Evolutionary conservation across 2,888 invertebrate species (phyloP), one percentile per base, ranked within the genome.

Genomic region (Eupithecia subumbrata): DNA sequence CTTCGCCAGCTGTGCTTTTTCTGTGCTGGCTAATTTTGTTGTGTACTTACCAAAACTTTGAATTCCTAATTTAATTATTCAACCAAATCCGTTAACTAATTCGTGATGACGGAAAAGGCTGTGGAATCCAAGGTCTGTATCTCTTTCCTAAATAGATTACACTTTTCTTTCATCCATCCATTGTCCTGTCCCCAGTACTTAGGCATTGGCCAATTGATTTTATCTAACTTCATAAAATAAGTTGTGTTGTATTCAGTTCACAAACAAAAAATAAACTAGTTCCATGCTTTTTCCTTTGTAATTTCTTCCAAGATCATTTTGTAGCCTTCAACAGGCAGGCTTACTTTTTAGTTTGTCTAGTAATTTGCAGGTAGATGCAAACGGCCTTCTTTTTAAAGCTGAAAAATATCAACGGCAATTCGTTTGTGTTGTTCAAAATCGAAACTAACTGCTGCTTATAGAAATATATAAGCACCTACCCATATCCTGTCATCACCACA

Each of bases 91-190:
- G 3, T 12, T 18, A 71, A 74, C n/a, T 69, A 64, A 70, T 75
- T 77, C 70, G 72, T 56, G 71, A 93, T 94, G 94, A 90, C 92
- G 76, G 92, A 91, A 84, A 89, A 90, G 76, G 81, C 72, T 48
- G 67, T 87, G 56, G 89, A 89, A 78, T 79, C 86, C 68, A 92
- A 92, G 92, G 94, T 93, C 85, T 79, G 90, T 88, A 81, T 80
- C 43, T 12, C 14, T 43, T 68, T 68, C 25, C 43, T 43, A 68
- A 68, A 68, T 68, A 37, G 68, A 12, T 43, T n/a, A 64, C 4
- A 37, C 34, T 12, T 40, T 40, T 77, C 48, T 16, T 73, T 81
- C 79, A 88, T 89, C 89, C 90, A 92, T 92, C 89, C 90, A 92
- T 92, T 92, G 91, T 92, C 89, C 89, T 88, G 64, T 30, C 14